Base-by-base conservation (phyloP, 2,888 invertebrate genomes). In the Theretra japonica region DNA sequence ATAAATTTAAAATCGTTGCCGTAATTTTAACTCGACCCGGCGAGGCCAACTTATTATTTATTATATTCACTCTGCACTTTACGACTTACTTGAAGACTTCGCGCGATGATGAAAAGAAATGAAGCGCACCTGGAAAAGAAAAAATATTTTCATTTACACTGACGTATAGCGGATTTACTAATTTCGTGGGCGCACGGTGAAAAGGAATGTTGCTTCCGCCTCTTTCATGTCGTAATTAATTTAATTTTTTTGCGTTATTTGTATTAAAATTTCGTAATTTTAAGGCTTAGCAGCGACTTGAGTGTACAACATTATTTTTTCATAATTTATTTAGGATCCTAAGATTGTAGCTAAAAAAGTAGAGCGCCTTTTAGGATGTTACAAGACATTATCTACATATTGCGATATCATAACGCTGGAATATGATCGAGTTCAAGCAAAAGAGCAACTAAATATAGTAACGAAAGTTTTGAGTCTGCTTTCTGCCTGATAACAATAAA, bases 11-110 rank as follows among this genome's bases (percentile, higher is more conserved):
- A 74, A 68, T 56, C 69, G 30, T 4, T 68, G 68, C 69, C 75
- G 73, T 70, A 75, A 75, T 77, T 75, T 76, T 73, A 70, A 75
- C 68, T 71, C 69, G 69, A 58, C 56, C 23, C 33, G 70, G 69
- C 58, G 73, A 65, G 71, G 65, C 70, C 73, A 69, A 75, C 75
- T 79, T 75, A 75, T 74, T 75, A 76, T 80, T 75, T 72, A 74
- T 77, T 75, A 77, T 75, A 75, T 74, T 72, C 73, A 69, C 65
- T 30, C 70, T 70, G 72, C 73, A 69, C 28, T 72, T 74, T 75
- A 73, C 69, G 72, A 70, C 69, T 75, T 68, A 50, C 60, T 70
- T 68, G 65, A 60, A 68, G 68, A 41, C 30, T 74, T 73, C 68
- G 62, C 58, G 58, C 72, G 53, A 73, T 73, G 71, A 74, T 74